A percentile compares a stretch with the other conserved stretches of the same genome.
Evolutionary conservation across 2,888 invertebrate genomes (phyloP).

Genomic region (Myopa testacea): DNA sequence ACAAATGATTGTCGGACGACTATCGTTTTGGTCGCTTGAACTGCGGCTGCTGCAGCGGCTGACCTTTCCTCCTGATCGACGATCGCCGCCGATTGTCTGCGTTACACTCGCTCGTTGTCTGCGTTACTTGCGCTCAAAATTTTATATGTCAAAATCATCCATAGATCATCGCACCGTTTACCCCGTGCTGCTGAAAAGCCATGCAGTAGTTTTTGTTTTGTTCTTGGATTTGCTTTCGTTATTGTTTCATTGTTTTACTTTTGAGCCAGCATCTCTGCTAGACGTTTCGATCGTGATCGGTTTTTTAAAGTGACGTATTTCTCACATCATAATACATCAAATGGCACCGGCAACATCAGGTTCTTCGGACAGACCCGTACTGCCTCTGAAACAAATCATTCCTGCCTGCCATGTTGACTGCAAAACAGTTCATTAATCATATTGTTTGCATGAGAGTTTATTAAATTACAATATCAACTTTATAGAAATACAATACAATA

Average conservation of each 20-base stretch:
- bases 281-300: background rate
- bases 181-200: conserved; percentile 27
- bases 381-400: conserved; percentile 26
- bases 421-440: conserved; percentile 36
- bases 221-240: background rate
- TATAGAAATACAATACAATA: background rate
- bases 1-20: conserved; percentile 8
- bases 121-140: background rate
- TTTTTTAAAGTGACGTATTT: conserved; percentile 20
- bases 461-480: conserved; percentile 13
- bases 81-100: background rate
- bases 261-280: background rate
- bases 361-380: conserved; percentile 9
- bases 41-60: conserved; percentile 2
- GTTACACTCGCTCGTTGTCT: too few species aligned
- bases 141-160: conserved; percentile 48
- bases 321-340: conserved; percentile 31
- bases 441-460: conserved; percentile 29
- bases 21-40: background rate
- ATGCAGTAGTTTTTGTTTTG: background rate
- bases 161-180: conserved; percentile 47
- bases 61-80: conserved; percentile 22
- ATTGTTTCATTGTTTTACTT: background rate
- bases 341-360: conserved; percentile 5
- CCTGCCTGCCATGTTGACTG: conserved; percentile 14